Evolutionary conservation across 2,888 invertebrate species (phyloP).

Genomic region (Geophilus truncorum): DNA sequence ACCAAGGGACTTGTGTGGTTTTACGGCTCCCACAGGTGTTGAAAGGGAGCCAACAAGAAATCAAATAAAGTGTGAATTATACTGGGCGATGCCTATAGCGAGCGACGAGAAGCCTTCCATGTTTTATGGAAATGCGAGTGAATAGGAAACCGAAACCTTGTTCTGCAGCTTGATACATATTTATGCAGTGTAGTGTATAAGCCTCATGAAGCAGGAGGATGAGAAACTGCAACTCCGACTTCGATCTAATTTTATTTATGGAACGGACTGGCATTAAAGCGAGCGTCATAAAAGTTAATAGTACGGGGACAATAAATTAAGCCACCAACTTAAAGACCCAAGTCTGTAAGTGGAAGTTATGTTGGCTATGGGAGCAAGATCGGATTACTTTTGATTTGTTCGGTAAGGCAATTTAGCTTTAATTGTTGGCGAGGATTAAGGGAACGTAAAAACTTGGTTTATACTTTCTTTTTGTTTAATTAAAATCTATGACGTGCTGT

Average conservation of each 20-base stretch:
- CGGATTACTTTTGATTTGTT: background rate
- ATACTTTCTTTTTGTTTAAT: background rate
- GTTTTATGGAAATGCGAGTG: constrained; percentile 16
- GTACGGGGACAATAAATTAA: background rate
- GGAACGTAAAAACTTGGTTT: background rate
- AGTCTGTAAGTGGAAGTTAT: background rate
- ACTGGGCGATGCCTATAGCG: constrained; percentile 10
- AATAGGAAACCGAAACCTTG: constrained; percentile 14
- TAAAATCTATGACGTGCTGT: too few species aligned
- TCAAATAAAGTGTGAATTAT: constrained; percentile 27
- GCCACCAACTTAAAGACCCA: background rate
- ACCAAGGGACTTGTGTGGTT: constrained; percentile 23
- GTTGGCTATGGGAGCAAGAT: background rate
- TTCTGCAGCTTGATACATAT: background rate
- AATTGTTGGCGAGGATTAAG: background rate
- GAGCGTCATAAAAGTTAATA: background rate
- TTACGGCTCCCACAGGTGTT: constrained; percentile 21
- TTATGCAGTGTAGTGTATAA: background rate
- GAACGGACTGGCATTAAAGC: background rate
- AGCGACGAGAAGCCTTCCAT: background rate
- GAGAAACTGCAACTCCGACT: background rate
- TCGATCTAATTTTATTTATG: constrained; percentile 1
- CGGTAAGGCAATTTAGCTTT: background rate
- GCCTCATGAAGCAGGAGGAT: background rate
- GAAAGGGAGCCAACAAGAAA: constrained; percentile 23